Conservation (phyloP, 2,797 vertebrate species). For the Atherinosoma microstoma region DNA sequence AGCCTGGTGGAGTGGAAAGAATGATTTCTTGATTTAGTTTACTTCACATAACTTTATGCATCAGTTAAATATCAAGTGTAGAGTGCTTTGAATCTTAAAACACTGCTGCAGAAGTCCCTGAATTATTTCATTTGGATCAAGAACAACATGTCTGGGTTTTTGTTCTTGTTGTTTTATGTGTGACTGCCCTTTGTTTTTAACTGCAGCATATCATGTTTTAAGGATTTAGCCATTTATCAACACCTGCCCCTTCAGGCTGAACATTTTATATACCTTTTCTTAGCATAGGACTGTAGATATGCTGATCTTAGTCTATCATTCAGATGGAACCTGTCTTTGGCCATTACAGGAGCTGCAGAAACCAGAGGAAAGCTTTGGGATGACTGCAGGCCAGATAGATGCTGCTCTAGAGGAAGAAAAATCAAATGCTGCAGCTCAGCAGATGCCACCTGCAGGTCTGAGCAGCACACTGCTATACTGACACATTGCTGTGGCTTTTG, state of each 20-base stretch:
- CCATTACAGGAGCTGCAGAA: slow-evolving; percentile 67
- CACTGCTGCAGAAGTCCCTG: too few species aligned
- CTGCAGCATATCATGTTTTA: too few species aligned
- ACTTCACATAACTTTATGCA: too few species aligned
- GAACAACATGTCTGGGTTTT: too few species aligned
- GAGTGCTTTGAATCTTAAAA: too few species aligned
- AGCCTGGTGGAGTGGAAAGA: too few species aligned
- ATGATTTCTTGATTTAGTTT: too few species aligned
- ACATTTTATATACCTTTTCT: neutral
- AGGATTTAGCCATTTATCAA: neutral
- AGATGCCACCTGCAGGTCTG: slow-evolving; percentile 61
- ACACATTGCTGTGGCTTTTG: slow-evolving; percentile 50
- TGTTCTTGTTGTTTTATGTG: too few species aligned
- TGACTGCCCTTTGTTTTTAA: too few species aligned
- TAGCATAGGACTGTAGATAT: neutral
- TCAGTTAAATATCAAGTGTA: too few species aligned
- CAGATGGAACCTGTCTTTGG: neutral
- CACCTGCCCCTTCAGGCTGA: neutral
- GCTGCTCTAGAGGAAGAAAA: slow-evolving; percentile 40
- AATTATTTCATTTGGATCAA: too few species aligned
- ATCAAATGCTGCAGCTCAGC: slow-evolving; percentile 14
- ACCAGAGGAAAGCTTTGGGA: slow-evolving; percentile 49
- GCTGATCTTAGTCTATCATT: slow-evolving; percentile 1
- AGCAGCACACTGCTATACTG: slow-evolving; percentile 35
- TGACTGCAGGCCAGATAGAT: slow-evolving; percentile 12